Percentiles rank a stretch among this genome's conserved stretches.
Conservation (phyloP, 2,113 vertebrate genomes). For the Girardinichthys multiradiatus region DNA sequence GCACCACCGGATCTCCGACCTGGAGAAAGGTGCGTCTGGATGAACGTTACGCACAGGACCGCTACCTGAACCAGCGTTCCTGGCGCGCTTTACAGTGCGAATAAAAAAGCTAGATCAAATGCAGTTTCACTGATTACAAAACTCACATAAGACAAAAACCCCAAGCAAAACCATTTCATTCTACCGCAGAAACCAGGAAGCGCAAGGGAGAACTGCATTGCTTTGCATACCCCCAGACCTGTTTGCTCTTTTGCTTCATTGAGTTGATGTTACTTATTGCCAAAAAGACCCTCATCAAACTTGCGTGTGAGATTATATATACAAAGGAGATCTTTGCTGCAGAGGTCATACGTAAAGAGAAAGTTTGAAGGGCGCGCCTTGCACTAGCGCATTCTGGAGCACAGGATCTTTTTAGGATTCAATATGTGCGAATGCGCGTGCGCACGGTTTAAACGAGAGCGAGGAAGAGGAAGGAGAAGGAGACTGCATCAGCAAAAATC, state of each 20-base stretch:
- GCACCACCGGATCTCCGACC: slow-evolving; percentile 94
- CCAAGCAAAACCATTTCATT: not conserved
- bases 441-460: slow-evolving; percentile 15
- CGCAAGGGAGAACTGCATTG: slow-evolving; percentile 74
- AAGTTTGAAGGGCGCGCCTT: slow-evolving; percentile 28
- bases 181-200: slow-evolving; percentile 65
- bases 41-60: slow-evolving; percentile 2
- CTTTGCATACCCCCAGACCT: slow-evolving; percentile 73
- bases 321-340: not conserved
- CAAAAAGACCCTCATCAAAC: not conserved
- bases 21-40: slow-evolving; percentile 90
- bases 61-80: not conserved
- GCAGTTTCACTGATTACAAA: not conserved
- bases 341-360: slow-evolving; percentile 9
- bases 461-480: slow-evolving; percentile 10
- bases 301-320: not conserved
- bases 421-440: slow-evolving; percentile 31
- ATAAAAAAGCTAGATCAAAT: not conserved
- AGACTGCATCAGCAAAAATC: slow-evolving; percentile 8
- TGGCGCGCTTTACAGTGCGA: not conserved
- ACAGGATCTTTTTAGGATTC: slow-evolving; percentile 9
- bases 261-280: slow-evolving; percentile 4
- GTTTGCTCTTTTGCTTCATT: slow-evolving; percentile 36
- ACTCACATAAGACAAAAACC: no score
- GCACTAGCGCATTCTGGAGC: slow-evolving; percentile 26